These are phyloP conservation scores for Grapholita molesta DNA, from an alignment of 1,140 invertebrate species.

Conservation along the genomic window DNA sequence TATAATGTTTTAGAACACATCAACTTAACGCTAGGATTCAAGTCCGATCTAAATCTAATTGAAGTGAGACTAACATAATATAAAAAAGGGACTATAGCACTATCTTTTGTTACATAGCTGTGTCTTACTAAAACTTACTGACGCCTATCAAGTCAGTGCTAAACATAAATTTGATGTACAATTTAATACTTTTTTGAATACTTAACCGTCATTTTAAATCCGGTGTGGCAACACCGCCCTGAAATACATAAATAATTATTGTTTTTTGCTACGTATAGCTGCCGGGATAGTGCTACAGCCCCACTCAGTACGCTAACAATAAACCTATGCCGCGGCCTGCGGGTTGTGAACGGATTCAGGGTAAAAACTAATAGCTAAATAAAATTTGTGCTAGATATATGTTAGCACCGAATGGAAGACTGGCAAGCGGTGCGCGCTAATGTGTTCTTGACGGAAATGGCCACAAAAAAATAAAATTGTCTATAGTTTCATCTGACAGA, in stretches of 20 bases:
- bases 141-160: not conserved
- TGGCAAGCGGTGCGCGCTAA: not conserved
- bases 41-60: constrained; percentile 51
- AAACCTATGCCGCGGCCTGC: not conserved
- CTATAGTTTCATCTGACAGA: too few relatives aligned
- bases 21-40: constrained; percentile 61
- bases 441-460: too few relatives aligned
- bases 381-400: constrained; percentile 11
- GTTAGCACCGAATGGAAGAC: constrained; percentile 1
- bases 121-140: too few relatives aligned
- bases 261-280: too few relatives aligned
- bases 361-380: constrained; percentile 25
- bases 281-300: not conserved
- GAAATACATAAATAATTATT: too few relatives aligned
- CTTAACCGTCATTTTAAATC: too few relatives aligned
- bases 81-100: not conserved
- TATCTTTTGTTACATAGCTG: not conserved
- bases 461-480: too few relatives aligned
- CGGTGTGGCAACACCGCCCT: too few relatives aligned
- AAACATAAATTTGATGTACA: not conserved
- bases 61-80: constrained; percentile 43
- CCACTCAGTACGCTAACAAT: not conserved
- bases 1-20: constrained; percentile 74
- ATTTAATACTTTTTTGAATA: too few relatives aligned
- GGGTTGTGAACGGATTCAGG: not conserved